Percentiles rank a stretch among this genome's conserved stretches.
Conservation (phyloP, 64 coral and sea anemone genomes). For the Acropora tenuis region DNA sequence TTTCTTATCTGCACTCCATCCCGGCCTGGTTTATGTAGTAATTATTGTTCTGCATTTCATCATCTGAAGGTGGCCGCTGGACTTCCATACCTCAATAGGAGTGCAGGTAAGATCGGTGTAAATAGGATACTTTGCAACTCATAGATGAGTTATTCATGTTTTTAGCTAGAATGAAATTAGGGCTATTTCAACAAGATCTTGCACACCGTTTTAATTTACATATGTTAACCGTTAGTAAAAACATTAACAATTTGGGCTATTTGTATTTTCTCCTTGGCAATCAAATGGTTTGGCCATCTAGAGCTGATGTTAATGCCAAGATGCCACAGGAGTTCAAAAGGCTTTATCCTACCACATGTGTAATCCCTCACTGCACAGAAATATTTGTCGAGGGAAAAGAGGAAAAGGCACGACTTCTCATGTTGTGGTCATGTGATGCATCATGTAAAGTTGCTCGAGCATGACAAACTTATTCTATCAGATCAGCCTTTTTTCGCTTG, state of each 20-base stretch:
- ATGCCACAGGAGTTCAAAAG: conserved; percentile 60
- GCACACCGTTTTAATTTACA: conserved; percentile 74
- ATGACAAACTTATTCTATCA: too few species aligned
- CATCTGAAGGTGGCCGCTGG: too few species aligned
- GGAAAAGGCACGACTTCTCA: too few species aligned
- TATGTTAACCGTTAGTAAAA: conserved; percentile 61
- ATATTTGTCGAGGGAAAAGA: conserved; percentile 41
- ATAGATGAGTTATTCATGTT: conserved; percentile 71
- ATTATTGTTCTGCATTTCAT: too few species aligned
- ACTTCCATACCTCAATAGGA: too few species aligned
- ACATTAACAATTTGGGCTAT: conserved; percentile 30
- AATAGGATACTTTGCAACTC: conserved; percentile 27
- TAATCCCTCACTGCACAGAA: conserved; percentile 63
- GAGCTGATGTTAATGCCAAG: conserved; percentile 22
- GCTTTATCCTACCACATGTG: conserved; percentile 49
- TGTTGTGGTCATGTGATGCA: too few species aligned
- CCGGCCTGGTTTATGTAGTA: too few species aligned
- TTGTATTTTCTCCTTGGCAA: conserved; percentile 65
- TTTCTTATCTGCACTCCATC: too few species aligned
- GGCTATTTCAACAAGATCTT: conserved; percentile 71
- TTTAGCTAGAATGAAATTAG: conserved; percentile 53
- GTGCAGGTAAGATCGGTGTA: too few species aligned
- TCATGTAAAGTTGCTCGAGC: too few species aligned
- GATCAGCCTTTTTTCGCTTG: too few species aligned
- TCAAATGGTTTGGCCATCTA: conserved; percentile 63